Evolutionary conservation across 2,888 invertebrate genomes (phyloP), one percentile per base, ranked within the genome.

Genomic region (Quadroppia sp.): DNA sequence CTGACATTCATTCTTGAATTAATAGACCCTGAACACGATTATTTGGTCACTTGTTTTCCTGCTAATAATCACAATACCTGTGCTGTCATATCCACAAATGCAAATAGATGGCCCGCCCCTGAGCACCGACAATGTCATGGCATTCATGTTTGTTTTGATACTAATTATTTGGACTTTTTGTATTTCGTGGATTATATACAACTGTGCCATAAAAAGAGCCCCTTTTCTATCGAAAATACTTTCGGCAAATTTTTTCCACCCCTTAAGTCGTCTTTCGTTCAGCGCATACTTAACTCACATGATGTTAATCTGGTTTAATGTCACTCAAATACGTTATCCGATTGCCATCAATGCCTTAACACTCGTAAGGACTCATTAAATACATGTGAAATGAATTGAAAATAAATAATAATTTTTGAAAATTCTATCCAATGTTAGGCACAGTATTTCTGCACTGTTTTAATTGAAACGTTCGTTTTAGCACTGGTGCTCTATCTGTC

Each of bases 401-500:
- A 40, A 6, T 13, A 45, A n/a, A n/a, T n/a, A n/a, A n/a, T n/a
- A n/a, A n/a, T n/a, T n/a, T n/a, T 50, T 53, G 23, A 25, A 7
- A 36, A 7, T 36, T 36, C 9, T 7, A 4, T 36, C 9, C 36
- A 36, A 36, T 36, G 36, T 1, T 13, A 76, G 23, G 74, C 71
- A 1, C 77, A 77, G 61, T 77, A 76, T 30, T 69, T 76, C 15
- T 75, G 77, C 17, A 32, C 64, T 0, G 71, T 76, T 20, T 42
- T 77, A 11, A 71, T 77, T 53, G 73, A 76, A 20, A 75, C 77
- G 9, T 36, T 76, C 13, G 50, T 71, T 0, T 17, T 77, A 28
- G 73, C 77, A 1, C 42, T 76, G 13, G 6, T 77, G 11, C 74
- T 77, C 13, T 76, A 77, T 61, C 48, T 77, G 7, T 71, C 75